Percentiles rank a stretch among this genome's conserved stretches.
phyloP scores from a whole-genome alignment of 1,140 invertebrate genomes.

The Penaeus indicus region DNA sequence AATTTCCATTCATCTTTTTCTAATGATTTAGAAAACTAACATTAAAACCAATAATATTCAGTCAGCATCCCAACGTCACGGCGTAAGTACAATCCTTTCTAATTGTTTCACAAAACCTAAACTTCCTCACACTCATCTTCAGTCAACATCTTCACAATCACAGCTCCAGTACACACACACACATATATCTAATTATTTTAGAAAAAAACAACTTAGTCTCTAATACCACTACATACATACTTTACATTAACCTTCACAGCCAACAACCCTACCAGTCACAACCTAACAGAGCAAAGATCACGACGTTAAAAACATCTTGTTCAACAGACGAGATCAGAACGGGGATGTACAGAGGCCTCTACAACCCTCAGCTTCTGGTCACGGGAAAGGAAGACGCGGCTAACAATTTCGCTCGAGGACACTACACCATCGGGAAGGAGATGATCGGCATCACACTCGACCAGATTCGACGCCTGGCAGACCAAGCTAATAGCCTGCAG shows the following conservation, averaged over 20 bases:
- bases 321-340: conserved; percentile 72
- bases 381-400: conserved; percentile 79
- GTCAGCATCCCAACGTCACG: background rate
- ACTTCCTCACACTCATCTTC: too few species aligned
- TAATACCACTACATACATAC: too few species aligned
- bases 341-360: conserved; percentile 73
- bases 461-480: conserved; percentile 77
- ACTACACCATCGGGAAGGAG: conserved; percentile 77
- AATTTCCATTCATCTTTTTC: too few species aligned
- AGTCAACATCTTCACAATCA: too few species aligned
- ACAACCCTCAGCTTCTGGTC: conserved; percentile 75
- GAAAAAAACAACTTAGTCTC: too few species aligned
- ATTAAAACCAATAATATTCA: background rate
- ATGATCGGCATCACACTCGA: conserved; percentile 72
- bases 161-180: too few species aligned
- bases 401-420: conserved; percentile 75
- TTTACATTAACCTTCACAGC: too few species aligned
- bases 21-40: background rate
- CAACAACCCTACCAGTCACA: background rate
- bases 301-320: background rate
- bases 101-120: too few species aligned
- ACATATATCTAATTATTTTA: too few species aligned
- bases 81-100: background rate
- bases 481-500: conserved; percentile 83
- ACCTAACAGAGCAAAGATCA: background rate